Base-by-base conservation (phyloP, 2,797 vertebrate species). In the Alosa sapidissima region DNA sequence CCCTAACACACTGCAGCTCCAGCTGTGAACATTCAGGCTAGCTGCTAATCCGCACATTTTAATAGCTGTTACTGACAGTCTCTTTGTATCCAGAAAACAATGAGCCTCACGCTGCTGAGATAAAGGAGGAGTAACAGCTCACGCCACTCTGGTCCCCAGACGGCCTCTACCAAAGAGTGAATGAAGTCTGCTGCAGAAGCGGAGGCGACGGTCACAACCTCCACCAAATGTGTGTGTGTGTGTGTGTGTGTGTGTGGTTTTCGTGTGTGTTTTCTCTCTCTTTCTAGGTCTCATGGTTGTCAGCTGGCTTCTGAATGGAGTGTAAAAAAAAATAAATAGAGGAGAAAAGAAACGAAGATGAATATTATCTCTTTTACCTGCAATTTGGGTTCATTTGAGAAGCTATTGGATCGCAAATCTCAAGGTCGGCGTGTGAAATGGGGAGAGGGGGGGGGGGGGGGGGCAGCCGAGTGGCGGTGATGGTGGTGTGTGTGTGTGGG, bases 351-450 rank as follows among this genome's bases (percentile, higher is more conserved):
- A 81, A 58, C 19, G 14, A 33, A 33, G 54, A 28, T 83, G 19
- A 75, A 87, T 72, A 78, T 87, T 28, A 89, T 91, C 89, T 86
- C 86, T 75, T 88, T 93, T 92, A 91, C 88, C 89, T 93, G 88
- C 92, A 92, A 93, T 94, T 93, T 91, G 88, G 91, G 89, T 86
- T 89, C 36, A 86, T 90, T 93, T 95, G 90, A 94, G 94, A 94
- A 95, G 93, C 90, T 89, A 93, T 92, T 91, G 93, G 91, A 87
- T 89, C 33, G 85, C 81, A 88, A 90, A 94, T 92, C 89, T 91
- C 86, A 87, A 87, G 86, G 88, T 92, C 93, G 89, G 87, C 88
- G 88, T 92, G 88, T 89, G 85, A 92, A 75, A 75, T 75, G 36
- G 68, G 68, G 68, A 13, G 33, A 75, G 3, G 1, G n/a, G 68